phyloP scores from a whole-genome alignment of 2,888 invertebrate genomes.

The Noctua pronuba region DNA sequence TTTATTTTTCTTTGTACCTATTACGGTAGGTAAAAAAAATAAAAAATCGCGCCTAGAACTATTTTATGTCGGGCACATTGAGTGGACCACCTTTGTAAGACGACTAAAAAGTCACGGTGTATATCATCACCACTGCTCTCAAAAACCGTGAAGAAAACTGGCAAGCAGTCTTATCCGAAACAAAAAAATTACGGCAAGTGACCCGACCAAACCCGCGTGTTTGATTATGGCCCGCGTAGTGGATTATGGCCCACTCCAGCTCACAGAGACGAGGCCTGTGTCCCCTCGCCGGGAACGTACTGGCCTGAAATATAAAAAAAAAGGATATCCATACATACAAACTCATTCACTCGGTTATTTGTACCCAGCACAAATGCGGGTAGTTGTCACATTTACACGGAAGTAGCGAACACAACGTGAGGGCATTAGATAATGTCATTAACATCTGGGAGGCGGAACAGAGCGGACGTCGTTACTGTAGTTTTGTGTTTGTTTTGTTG shows the following conservation, averaged over 20 bases:
- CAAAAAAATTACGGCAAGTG: not conserved
- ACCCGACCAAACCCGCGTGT: not conserved
- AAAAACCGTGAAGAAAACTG: not conserved
- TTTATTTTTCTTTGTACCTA: no score
- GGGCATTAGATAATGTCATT: constrained; percentile 58
- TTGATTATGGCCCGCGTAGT: not conserved
- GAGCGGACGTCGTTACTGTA: constrained; percentile 54
- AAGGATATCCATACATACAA: not conserved
- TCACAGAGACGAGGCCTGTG: not conserved
- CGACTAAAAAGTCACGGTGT: no score
- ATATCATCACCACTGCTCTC: not conserved
- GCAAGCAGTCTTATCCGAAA: not conserved
- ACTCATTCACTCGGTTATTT: not conserved
- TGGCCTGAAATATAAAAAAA: not conserved
- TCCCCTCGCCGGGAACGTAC: not conserved
- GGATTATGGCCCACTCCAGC: not conserved
- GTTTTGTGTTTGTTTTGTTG: constrained; percentile 60
- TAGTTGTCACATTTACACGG: constrained; percentile 49
- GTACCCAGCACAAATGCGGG: constrained; percentile 35
- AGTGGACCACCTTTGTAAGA: no score
- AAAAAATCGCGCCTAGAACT: no score
- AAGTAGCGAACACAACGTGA: constrained; percentile 44
- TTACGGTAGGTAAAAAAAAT: no score
- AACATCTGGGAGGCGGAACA: constrained; percentile 51
- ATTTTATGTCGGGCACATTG: no score